A percentile compares a stretch with the other conserved stretches of the same genome.
Evolutionary conservation across 2,113 vertebrate species (phyloP).

Genomic region (Caloenas nicobarica): DNA sequence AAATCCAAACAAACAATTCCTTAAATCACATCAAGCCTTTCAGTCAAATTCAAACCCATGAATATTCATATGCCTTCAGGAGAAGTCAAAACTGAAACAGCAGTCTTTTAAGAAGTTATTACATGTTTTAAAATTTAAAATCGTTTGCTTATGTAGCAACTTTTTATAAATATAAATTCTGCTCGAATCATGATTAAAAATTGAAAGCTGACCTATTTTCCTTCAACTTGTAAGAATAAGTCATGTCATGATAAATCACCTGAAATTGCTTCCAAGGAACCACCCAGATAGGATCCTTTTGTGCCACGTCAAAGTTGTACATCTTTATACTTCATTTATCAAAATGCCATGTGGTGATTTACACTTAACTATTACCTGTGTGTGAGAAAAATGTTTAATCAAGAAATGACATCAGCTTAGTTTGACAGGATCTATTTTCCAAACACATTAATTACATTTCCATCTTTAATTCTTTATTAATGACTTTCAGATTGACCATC

Average conservation of each 20-base stretch:
- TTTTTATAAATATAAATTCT: background rate
- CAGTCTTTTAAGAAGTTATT: background rate
- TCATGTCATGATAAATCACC: background rate
- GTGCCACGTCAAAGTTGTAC: background rate
- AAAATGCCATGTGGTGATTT: background rate
- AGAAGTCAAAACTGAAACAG: background rate
- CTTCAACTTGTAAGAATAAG: background rate
- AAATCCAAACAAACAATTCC: background rate
- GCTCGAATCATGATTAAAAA: background rate
- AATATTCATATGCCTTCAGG: background rate
- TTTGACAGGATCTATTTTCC: background rate
- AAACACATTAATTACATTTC: background rate
- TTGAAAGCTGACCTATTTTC: background rate
- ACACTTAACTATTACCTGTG: background rate
- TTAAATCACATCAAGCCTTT: background rate
- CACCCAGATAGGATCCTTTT: background rate
- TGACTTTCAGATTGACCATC: background rate
- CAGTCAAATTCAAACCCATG: background rate
- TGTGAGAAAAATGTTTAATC: background rate
- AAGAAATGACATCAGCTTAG: background rate
- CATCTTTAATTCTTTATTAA: background rate
- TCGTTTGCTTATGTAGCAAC: fast-evolving
- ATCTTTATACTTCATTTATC: background rate
- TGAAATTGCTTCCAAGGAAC: background rate
- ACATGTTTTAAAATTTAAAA: background rate